Evolutionary conservation across 2,113 vertebrate species (phyloP).

Genomic region (Acanthochromis polyacanthus): DNA sequence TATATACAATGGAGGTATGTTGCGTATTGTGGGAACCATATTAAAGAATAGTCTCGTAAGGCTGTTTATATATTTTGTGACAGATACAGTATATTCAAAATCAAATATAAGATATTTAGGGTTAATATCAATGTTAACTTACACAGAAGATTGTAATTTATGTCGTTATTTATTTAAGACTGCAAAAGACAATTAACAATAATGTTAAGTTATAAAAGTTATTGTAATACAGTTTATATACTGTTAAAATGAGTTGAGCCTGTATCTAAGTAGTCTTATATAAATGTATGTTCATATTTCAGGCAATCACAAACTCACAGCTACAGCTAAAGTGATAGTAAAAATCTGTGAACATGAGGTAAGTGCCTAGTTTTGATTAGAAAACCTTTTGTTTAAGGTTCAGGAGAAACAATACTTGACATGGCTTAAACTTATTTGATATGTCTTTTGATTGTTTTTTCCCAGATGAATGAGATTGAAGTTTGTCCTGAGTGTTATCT

Average conservation of each 20-base stretch:
- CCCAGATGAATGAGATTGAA: constrained; percentile 99
- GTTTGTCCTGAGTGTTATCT: constrained; percentile 99
- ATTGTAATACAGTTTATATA: neutral
- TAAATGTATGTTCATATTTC: constrained; percentile 57
- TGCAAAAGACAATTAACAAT: neutral
- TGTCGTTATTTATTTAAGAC: neutral
- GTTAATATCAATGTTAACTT: neutral
- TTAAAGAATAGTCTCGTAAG: neutral
- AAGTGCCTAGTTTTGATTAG: constrained; percentile 49
- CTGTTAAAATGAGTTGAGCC: neutral
- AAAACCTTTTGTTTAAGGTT: neutral
- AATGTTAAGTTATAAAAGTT: neutral
- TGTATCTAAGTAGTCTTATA: constrained; percentile 13
- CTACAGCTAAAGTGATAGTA: constrained; percentile 98
- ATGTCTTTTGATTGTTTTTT: constrained; percentile 53
- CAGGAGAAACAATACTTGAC: neutral
- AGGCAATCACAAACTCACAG: constrained; percentile 99
- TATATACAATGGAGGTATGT: constrained; percentile 97
- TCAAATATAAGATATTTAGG: neutral
- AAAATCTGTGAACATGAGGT: constrained; percentile 99
- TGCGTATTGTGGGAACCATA: neutral
- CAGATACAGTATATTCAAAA: too few species aligned
- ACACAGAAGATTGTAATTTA: too few species aligned
- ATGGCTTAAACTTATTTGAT: neutral
- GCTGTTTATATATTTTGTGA: too few species aligned